phyloP scores from a whole-genome alignment of 1,140 invertebrate genomes.

The Ceratina calcarata region DNA sequence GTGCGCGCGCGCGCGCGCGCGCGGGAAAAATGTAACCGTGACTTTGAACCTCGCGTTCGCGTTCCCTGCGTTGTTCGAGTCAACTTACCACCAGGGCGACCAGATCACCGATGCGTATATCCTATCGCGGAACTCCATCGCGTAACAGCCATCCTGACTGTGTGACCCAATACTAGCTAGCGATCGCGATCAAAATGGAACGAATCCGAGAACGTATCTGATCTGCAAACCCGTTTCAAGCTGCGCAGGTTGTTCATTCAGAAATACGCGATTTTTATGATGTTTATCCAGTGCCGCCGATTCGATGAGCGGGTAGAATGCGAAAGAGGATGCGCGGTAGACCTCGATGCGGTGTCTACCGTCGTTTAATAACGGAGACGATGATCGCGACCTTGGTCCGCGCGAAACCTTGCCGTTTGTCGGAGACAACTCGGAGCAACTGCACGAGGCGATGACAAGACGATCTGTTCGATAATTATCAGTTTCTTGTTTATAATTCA shows the following conservation, averaged over 20 bases:
- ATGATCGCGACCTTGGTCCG: conserved; percentile 19
- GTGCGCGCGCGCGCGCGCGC: too few relatives aligned
- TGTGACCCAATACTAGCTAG: conserved; percentile 14
- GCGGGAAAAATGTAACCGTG: conserved; percentile 47
- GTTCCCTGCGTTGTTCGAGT: conserved; percentile 44
- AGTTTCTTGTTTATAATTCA: neutral
- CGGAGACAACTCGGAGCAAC: conserved; percentile 24
- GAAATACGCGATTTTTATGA: too few relatives aligned
- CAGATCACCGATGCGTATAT: conserved; percentile 53
- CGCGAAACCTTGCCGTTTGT: conserved; percentile 9
- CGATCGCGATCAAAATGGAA: neutral
- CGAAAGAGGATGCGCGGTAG: neutral
- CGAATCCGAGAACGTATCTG: neutral
- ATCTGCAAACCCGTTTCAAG: neutral
- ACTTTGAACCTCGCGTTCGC: conserved; percentile 59
- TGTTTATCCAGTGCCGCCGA: neutral
- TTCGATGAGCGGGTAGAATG: neutral
- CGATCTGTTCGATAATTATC: neutral
- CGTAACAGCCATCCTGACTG: conserved; percentile 16
- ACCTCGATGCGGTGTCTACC: neutral
- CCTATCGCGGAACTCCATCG: conserved; percentile 34
- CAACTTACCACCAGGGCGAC: conserved; percentile 24
- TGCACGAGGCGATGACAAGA: conserved; percentile 16
- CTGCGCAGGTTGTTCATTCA: neutral
- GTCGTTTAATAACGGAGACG: conserved; percentile 16